Base-by-base conservation (phyloP, 2,888 invertebrate species). In the Drosophila borborema region DNA sequence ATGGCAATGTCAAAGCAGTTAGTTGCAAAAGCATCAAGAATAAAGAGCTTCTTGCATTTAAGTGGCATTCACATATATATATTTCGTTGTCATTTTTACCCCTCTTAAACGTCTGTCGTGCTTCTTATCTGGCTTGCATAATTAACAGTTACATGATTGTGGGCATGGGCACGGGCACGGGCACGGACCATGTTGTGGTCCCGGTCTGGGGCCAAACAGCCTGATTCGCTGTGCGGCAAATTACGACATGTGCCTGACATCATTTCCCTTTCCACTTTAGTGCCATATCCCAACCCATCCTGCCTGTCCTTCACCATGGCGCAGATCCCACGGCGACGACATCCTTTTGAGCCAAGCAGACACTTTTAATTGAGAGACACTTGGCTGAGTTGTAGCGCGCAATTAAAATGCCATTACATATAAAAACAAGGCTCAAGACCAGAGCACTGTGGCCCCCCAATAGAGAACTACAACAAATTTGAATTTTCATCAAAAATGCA, bases 361-460 rank as follows among this genome's bases (percentile, higher is more conserved):
- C 89, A 76, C 75, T 86, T 86, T 89, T 86, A 89, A 86, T 86
- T 86, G 85, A 85, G 89, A 86, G 82, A 85, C 86, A 84, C 89
- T 86, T 76, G 75, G 77, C 72, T 87, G 81, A 81, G 81, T 79
- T 81, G 82, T 72, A 76, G 85, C 74, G 71, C 59, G 86, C 86
- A 86, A 86, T 86, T 86, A 86, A 89, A 86, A 86, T 81, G 87
- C 77, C 89, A 86, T 86, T 89, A 89, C 76, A 81, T 84, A 70
- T 66, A 77, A 84, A 88, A 81, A 86, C 72, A 82, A 74, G 72
- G 67, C 72, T 72, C 51, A 20, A 62, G 36, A 36, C 56, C 28
- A 20, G 18, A 7, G 40, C 49, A 38, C 7, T 14, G 28, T 36
- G 74, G 71, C 71, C 34, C 3, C 38, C 2, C 28, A 23, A 12